A percentile compares a stretch with the other conserved stretches of the same genome.
Conservation (phyloP, 1,140 invertebrate genomes). For the Apolygus lucorum region DNA sequence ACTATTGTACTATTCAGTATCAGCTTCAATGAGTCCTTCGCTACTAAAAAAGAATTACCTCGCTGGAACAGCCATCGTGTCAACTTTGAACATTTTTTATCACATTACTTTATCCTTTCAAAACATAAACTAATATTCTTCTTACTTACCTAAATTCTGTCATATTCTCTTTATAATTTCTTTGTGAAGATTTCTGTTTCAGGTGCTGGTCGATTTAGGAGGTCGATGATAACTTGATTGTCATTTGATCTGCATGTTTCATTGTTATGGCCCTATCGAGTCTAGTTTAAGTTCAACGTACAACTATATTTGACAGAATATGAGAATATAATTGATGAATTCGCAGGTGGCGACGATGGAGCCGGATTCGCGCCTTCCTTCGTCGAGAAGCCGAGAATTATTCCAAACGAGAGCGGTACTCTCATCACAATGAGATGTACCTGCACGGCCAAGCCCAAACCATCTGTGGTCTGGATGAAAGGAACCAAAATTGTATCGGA, state of each 20-base stretch:
- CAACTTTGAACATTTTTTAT: too few species aligned
- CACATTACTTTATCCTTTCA: too few species aligned
- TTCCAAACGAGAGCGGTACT: constrained; percentile 91
- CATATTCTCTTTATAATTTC: constrained; percentile 6
- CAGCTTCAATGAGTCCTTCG: too few species aligned
- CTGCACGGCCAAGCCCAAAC: constrained; percentile 85
- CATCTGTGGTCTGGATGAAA: constrained; percentile 82
- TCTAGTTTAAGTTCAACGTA: neutral
- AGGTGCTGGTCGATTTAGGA: constrained; percentile 16
- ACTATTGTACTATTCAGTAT: too few species aligned
- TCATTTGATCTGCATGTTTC: too few species aligned
- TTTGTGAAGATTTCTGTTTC: constrained; percentile 20
- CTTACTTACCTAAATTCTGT: neutral
- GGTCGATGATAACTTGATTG: neutral
- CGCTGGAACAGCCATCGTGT: too few species aligned
- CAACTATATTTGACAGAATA: neutral
- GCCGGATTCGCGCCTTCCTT: constrained; percentile 89
- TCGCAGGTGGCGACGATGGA: constrained; percentile 76
- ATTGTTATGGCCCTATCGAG: neutral
- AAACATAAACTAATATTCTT: too few species aligned
- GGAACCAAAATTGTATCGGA: constrained; percentile 76
- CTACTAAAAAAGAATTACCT: too few species aligned
- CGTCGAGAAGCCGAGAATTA: constrained; percentile 92
- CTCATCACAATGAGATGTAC: constrained; percentile 93
- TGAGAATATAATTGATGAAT: constrained; percentile 30